Evolutionary conservation across 2,113 vertebrate species (phyloP), one percentile per base, ranked within the genome.

Genomic region (Pitta sordida): DNA sequence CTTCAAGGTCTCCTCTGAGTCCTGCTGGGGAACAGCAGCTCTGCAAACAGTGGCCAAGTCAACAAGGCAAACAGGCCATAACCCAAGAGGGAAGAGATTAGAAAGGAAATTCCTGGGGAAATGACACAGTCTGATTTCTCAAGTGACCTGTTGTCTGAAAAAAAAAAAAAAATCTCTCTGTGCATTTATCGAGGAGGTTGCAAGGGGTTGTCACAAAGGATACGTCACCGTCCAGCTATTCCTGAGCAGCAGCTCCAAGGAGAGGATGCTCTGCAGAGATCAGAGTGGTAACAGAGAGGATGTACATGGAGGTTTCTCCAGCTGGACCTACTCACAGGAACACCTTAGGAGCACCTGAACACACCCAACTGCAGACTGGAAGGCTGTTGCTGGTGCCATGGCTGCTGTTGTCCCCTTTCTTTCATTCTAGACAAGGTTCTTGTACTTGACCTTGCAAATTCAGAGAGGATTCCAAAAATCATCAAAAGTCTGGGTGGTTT

Each of bases 31-130:
- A 87, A 11, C 4, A 16, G 17, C 36, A 62, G 24, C n/a, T 65
- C 39, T 59, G 39, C 34, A 68, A 24, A 43, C 8, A 59, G 39
- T 20, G 29, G 13, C 21, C 41, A 51, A 22, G 24, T 55, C 8
- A 0, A 34, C 32, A 27, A 0, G 1, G 64, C 1, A 3, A 56
- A 29, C 51, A 65, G 51, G 56, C 53, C 34, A 18, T 12, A 29
- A 13, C 4, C 29, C 39, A 60, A 6, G 26, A 73, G 34, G 34
- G 52, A 37, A 46, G 27, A 71, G n/a, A 41, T 56, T 9, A 36
- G 39, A 82, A 84, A 64, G 37, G 16, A 91, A 78, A 86, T 18
- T 39, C 43, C 32, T 44, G 39, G 32, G 59, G 60, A 69, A 84
- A 79, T 65, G 6, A 65, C 51, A 55, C 41, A n/a, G 10, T 10